Evolutionary conservation across 2,888 invertebrate genomes (phyloP).

Genomic region (Nymphalis c-album): DNA sequence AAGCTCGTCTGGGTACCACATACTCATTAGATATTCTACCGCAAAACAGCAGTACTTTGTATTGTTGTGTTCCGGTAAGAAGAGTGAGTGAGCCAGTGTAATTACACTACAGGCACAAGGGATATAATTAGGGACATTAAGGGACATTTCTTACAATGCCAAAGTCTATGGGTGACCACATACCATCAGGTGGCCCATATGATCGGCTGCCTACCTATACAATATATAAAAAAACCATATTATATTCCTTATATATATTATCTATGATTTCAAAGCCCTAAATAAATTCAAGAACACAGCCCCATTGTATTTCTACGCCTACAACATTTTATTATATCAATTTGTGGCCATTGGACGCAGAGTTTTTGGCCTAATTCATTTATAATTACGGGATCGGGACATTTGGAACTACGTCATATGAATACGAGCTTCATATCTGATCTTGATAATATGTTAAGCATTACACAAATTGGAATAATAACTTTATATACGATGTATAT

Average conservation of each 20-base stretch:
- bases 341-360: slow-evolving; percentile 78
- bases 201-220: too few relatives aligned
- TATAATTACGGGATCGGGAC: slow-evolving; percentile 76
- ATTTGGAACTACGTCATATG: slow-evolving; percentile 54
- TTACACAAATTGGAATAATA: slow-evolving; percentile 35
- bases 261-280: neutral
- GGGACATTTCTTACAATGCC: too few relatives aligned
- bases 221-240: too few relatives aligned
- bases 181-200: too few relatives aligned
- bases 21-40: too few relatives aligned
- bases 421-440: slow-evolving; percentile 61
- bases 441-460: slow-evolving; percentile 34
- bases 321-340: slow-evolving; percentile 80
- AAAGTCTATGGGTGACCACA: too few relatives aligned
- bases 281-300: slow-evolving; percentile 26
- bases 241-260: neutral
- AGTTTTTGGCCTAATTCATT: slow-evolving; percentile 78
- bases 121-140: too few relatives aligned
- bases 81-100: too few relatives aligned
- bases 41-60: too few relatives aligned
- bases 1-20: too few relatives aligned
- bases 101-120: too few relatives aligned
- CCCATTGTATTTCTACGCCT: slow-evolving; percentile 42
- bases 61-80: too few relatives aligned
- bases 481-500: slow-evolving; percentile 31